Conservation (phyloP, 2,888 invertebrate species). For the Cylindroiulus punctatus region DNA sequence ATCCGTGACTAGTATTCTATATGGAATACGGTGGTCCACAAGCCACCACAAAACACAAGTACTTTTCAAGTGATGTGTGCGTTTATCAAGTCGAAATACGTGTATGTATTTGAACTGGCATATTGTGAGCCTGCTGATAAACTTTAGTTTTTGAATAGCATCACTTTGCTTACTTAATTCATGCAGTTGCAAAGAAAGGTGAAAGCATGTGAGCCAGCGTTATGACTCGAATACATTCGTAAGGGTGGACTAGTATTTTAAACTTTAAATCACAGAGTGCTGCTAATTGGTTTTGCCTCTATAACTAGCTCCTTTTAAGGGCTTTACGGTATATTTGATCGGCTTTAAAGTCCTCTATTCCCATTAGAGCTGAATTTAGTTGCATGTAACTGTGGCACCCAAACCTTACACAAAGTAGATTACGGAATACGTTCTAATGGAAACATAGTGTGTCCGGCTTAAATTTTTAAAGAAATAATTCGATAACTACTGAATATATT, state of each 20-base stretch:
- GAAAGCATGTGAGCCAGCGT: not conserved
- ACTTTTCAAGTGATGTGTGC: constrained; percentile 7
- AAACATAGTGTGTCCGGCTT: too few relatives aligned
- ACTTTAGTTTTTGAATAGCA: not conserved
- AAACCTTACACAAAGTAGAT: too few relatives aligned
- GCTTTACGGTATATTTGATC: too few relatives aligned
- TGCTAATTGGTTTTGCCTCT: too few relatives aligned
- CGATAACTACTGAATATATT: too few relatives aligned
- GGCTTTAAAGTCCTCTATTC: too few relatives aligned
- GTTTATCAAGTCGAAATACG: not conserved
- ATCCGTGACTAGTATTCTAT: constrained; percentile 20
- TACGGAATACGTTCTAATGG: too few relatives aligned
- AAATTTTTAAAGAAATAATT: too few relatives aligned
- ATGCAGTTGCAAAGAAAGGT: not conserved
- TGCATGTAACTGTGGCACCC: too few relatives aligned
- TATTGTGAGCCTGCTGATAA: not conserved
- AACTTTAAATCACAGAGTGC: not conserved
- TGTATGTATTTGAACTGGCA: not conserved
- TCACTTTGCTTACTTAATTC: not conserved
- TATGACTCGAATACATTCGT: not conserved
- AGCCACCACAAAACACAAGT: not conserved
- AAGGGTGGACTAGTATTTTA: not conserved
- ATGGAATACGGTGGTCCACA: not conserved
- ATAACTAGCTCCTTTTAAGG: too few relatives aligned
- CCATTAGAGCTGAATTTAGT: too few relatives aligned